phyloP scores from a whole-genome alignment of 2,113 vertebrate species.

The Girardinichthys multiradiatus region DNA sequence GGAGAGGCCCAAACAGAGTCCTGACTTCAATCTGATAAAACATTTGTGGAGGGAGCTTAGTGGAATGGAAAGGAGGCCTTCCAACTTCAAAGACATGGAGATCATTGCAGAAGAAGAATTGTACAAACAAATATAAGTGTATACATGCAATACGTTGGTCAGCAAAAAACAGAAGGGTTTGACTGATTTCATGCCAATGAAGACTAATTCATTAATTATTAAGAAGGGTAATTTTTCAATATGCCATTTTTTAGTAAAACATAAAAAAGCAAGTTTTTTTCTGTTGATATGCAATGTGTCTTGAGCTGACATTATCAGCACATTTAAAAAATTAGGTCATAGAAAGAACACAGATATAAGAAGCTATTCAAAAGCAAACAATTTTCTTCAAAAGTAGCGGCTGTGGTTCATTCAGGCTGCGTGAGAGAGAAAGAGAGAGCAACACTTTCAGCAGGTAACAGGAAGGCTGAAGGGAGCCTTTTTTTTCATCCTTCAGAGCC shows the following conservation, averaged over 20 bases:
- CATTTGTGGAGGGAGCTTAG: background rate
- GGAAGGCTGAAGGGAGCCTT: background rate
- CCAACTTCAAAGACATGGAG: background rate
- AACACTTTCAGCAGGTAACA: background rate
- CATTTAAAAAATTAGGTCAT: background rate
- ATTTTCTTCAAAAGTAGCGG: background rate
- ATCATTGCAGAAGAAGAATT: background rate
- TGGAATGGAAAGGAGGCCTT: background rate
- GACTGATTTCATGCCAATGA: too few species aligned
- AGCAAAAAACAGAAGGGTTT: too few species aligned
- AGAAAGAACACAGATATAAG: background rate
- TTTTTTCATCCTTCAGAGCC: too few species aligned
- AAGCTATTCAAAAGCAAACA: background rate
- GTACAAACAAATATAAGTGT: too few species aligned
- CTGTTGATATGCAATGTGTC: background rate
- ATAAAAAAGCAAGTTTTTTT: background rate
- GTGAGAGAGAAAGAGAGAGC: background rate
- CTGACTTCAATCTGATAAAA: background rate
- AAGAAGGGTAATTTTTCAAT: background rate
- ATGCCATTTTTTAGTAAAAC: background rate
- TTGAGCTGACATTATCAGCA: background rate
- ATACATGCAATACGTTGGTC: too few species aligned
- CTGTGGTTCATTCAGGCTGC: background rate
- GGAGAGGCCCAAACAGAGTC: background rate
- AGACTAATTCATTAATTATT: background rate